phyloP scores from a whole-genome alignment of 2,797 vertebrate genomes.

The Muscicapa striata region DNA sequence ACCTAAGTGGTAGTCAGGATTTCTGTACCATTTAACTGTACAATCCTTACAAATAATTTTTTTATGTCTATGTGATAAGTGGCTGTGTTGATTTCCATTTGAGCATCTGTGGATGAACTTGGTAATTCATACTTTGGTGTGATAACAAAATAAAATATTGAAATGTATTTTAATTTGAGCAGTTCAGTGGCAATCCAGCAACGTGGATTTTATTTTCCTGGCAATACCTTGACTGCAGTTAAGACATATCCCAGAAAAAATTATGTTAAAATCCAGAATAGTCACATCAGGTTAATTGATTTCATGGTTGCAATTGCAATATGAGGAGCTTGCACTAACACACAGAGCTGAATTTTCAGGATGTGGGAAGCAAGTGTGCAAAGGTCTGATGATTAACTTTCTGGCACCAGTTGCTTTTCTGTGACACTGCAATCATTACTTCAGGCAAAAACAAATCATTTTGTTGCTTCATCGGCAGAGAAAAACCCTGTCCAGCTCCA shows the following conservation, averaged over 20 bases:
- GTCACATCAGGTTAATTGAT: not conserved
- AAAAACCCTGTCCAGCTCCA: not conserved
- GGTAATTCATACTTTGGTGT: not conserved
- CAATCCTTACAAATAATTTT: not conserved
- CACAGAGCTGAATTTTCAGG: not conserved
- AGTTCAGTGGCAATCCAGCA: not conserved
- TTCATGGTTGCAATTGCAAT: not conserved
- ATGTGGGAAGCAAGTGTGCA: constrained; percentile 47
- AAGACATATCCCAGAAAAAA: not conserved
- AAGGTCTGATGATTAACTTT: constrained; percentile 39
- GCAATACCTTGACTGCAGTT: not conserved
- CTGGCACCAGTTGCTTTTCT: constrained; percentile 33
- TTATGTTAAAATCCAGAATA: not conserved
- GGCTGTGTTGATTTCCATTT: not conserved
- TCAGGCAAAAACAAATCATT: constrained; percentile 45
- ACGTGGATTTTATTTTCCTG: not conserved
- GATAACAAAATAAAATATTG: not conserved
- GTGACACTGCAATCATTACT: constrained; percentile 9
- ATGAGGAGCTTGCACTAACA: not conserved
- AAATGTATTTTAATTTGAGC: not conserved
- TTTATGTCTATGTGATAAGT: not conserved
- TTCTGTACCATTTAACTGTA: not conserved
- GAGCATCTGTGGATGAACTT: not conserved
- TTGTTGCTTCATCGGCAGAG: constrained; percentile 53
- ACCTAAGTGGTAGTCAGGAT: not conserved